Evolutionary conservation across 2,113 vertebrate species (phyloP).

Genomic region (Meleagris gallopavo): DNA sequence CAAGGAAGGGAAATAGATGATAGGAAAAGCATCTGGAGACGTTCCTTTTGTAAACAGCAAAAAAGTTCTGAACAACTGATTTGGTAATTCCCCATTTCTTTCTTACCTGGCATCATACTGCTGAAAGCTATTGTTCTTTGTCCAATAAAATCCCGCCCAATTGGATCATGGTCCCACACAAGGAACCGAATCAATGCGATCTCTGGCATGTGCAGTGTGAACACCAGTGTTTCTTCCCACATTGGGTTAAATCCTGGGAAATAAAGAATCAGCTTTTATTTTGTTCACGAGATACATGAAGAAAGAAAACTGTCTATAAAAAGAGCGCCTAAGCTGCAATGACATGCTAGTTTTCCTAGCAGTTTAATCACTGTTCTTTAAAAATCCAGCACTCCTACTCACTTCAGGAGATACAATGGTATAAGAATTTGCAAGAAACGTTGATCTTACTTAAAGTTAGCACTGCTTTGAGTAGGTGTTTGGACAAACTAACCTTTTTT

Average conservation of each 20-base stretch:
- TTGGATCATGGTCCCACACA: conserved; percentile 98
- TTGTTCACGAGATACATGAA: neutral
- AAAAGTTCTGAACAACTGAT: neutral
- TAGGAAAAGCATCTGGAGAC: neutral
- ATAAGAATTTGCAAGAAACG: neutral
- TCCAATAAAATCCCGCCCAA: conserved; percentile 96
- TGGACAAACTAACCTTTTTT: neutral
- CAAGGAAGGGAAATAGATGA: neutral
- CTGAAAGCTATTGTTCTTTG: conserved; percentile 95
- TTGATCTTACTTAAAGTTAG: neutral
- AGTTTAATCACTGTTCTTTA: neutral
- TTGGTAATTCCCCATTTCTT: too few species aligned
- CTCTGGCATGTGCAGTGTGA: conserved; percentile 94
- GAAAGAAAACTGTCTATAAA: neutral
- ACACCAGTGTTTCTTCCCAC: conserved; percentile 98
- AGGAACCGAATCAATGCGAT: conserved; percentile 92
- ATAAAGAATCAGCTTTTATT: neutral
- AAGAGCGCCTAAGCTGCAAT: neutral
- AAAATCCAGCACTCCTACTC: neutral
- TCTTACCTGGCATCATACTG: conserved; percentile 94
- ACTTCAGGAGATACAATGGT: neutral
- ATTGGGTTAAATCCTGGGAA: conserved; percentile 93
- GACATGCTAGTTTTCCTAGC: neutral
- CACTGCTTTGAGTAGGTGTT: neutral
- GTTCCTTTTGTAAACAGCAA: neutral